phyloP scores from a whole-genome alignment of 1,140 invertebrate genomes.

The Pogonomyrmex californicus region DNA sequence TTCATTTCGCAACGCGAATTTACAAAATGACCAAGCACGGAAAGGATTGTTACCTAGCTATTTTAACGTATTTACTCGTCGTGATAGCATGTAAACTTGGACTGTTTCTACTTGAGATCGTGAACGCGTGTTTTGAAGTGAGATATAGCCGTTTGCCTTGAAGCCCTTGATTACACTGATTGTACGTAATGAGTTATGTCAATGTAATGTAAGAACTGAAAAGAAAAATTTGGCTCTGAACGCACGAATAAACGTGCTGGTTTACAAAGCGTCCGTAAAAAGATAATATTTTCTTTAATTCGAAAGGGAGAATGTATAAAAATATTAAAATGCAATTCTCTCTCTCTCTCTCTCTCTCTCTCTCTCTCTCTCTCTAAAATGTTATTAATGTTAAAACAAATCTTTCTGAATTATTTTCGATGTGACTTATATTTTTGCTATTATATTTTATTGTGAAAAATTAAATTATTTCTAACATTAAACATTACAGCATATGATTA shows the following conservation, averaged over 20 bases:
- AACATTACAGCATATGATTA: background rate
- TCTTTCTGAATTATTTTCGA: background rate
- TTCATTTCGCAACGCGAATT: conserved; percentile 7
- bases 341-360: too few species aligned
- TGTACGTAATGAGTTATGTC: conserved; percentile 9
- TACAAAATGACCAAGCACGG: conserved; percentile 4
- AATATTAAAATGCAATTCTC: background rate
- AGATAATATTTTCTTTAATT: background rate
- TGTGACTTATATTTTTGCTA: background rate
- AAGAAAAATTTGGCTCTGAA: conserved; percentile 32
- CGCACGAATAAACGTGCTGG: background rate
- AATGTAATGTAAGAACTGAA: conserved; percentile 17
- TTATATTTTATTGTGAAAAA: conserved; percentile 4
- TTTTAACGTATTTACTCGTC: conserved; percentile 7
- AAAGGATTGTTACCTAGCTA: background rate
- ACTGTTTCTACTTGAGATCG: conserved; percentile 9
- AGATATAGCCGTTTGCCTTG: conserved; percentile 26
- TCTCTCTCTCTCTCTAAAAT: background rate
- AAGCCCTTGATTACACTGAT: conserved; percentile 30
- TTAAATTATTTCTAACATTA: background rate
- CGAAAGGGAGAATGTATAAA: background rate
- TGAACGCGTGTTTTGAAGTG: conserved; percentile 7
- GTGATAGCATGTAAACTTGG: conserved; percentile 14
- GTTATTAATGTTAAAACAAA: background rate
- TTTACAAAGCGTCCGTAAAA: background rate